These are phyloP conservation scores for Aptenodytes patagonicus DNA, from an alignment of 2,113 vertebrate genomes.

Conservation along the genomic window DNA sequence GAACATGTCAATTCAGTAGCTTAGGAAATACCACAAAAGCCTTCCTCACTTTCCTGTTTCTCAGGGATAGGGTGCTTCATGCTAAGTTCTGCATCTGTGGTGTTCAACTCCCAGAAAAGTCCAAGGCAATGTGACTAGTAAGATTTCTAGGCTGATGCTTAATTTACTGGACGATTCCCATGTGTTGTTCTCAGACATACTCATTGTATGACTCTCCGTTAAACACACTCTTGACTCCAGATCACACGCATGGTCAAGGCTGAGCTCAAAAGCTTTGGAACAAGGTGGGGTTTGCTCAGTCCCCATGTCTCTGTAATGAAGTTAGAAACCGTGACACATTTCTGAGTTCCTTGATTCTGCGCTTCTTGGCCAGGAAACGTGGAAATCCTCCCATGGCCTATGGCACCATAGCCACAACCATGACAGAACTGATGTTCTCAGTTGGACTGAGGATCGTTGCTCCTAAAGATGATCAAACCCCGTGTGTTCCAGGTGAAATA, in stretches of 20 bases:
- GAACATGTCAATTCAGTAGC: background rate
- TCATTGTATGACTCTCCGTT: background rate
- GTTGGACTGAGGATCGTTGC: background rate
- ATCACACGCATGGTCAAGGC: background rate
- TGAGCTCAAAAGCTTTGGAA: background rate
- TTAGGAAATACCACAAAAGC: background rate
- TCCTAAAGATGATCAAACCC: background rate
- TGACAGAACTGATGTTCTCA: background rate
- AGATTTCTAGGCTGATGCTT: background rate
- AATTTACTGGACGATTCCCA: background rate
- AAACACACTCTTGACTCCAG: background rate
- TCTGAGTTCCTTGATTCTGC: background rate
- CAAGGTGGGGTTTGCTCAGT: background rate
- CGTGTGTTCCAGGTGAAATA: background rate
- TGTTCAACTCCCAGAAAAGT: background rate
- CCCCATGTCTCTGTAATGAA: background rate
- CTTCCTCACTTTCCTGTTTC: background rate
- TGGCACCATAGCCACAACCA: background rate
- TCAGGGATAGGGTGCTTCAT: background rate
- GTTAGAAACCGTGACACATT: background rate
- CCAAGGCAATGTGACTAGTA: background rate
- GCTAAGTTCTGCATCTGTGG: background rate
- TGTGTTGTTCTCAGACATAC: background rate
- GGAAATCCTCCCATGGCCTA: background rate
- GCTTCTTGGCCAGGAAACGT: background rate